phyloP scores from a whole-genome alignment of 1,140 invertebrate species.

The Steinernema feltiae region DNA sequence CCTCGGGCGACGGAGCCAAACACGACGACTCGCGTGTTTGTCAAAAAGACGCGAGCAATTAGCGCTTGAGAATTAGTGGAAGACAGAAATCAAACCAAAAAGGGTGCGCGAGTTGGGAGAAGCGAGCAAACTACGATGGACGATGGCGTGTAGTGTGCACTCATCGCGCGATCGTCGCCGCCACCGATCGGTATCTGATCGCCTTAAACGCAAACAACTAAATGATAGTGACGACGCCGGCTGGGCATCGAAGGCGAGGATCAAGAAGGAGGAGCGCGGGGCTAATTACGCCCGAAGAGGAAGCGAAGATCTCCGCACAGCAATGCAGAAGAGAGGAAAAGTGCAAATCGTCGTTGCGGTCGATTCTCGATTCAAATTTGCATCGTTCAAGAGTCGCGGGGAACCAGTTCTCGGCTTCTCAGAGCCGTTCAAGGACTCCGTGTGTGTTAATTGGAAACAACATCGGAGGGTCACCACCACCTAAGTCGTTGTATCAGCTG shows the following conservation, averaged over 20 bases:
- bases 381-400: too few relatives aligned
- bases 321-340: too few relatives aligned
- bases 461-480: not conserved
- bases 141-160: not conserved
- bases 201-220: not conserved
- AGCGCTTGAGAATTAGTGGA: too few relatives aligned
- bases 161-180: not conserved
- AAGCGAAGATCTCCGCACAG: too few relatives aligned
- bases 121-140: not conserved
- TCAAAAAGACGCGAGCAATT: not conserved
- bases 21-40: not conserved
- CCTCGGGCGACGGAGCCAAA: not conserved
- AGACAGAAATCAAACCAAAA: too few relatives aligned
- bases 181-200: not conserved
- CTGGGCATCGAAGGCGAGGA: not conserved
- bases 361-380: too few relatives aligned
- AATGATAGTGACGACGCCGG: not conserved
- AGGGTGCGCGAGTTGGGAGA: too few relatives aligned
- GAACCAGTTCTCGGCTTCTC: too few relatives aligned
- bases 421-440: too few relatives aligned
- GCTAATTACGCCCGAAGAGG: too few relatives aligned
- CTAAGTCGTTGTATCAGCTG: not conserved
- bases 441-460: too few relatives aligned
- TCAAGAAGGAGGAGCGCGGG: not conserved
- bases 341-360: too few relatives aligned